Percentiles rank a stretch among this genome's conserved stretches.
These are phyloP conservation scores for Xanthia icteritia DNA, from an alignment of 2,888 invertebrate species.

Conservation along the genomic window DNA sequence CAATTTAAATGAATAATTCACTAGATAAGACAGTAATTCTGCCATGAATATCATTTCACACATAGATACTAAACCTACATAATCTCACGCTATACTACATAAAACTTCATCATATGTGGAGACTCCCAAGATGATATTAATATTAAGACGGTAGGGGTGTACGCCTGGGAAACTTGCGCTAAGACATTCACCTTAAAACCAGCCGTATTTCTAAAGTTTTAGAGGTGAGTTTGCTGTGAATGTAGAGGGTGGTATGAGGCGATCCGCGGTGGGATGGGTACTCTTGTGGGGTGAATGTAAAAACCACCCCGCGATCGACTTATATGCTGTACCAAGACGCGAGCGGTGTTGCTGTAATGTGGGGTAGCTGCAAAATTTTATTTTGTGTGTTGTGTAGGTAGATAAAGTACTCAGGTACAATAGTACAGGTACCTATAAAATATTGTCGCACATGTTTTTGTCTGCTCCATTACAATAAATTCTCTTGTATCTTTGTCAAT, in stretches of 20 bases:
- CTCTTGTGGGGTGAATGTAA: constrained; percentile 89
- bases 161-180: constrained; percentile 70
- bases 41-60: constrained; percentile 40
- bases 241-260: constrained; percentile 66
- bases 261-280: constrained; percentile 78
- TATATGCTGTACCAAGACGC: constrained; percentile 90
- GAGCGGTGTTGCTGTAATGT: constrained; percentile 62
- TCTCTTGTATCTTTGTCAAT: neutral
- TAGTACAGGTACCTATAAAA: neutral
- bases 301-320: constrained; percentile 90
- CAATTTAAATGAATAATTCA: constrained; percentile 50
- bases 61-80: constrained; percentile 71
- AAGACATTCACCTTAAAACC: constrained; percentile 31
- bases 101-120: constrained; percentile 86
- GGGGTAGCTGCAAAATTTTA: constrained; percentile 62
- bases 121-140: constrained; percentile 88
- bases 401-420: neutral
- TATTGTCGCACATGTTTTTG: neutral
- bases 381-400: neutral
- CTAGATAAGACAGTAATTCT: constrained; percentile 55
- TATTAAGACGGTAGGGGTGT: constrained; percentile 82
- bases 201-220: neutral
- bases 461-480: neutral
- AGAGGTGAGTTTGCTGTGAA: constrained; percentile 60
- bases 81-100: constrained; percentile 75